Conservation (phyloP, 35 echinoderm and acorn worm genomes). For the Nesometra sesokonis region DNA sequence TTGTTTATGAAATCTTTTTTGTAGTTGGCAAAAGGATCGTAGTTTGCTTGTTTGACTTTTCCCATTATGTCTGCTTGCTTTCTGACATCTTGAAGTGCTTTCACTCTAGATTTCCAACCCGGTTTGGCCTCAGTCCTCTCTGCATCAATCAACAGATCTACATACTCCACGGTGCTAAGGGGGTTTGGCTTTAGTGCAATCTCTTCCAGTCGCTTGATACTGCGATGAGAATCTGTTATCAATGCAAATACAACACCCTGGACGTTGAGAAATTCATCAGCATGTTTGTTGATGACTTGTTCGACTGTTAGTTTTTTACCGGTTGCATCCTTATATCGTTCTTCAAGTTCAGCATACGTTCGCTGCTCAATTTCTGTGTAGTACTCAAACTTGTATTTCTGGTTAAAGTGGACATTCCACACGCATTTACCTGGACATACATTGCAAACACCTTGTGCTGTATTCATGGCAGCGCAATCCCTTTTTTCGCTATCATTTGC, state of each 20-base stretch:
- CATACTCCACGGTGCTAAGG: slow-evolving; percentile 42
- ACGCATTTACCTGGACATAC: slow-evolving; percentile 34
- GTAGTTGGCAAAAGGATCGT: too few species aligned
- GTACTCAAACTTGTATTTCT: slow-evolving; percentile 43
- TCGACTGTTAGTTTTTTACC: slow-evolving; percentile 53
- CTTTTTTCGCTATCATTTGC: slow-evolving; percentile 2
- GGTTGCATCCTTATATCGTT: slow-evolving; percentile 34
- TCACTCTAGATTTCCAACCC: too few species aligned
- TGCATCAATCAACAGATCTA: too few species aligned
- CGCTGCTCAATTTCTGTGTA: slow-evolving; percentile 7
- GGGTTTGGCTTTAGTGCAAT: slow-evolving; percentile 62
- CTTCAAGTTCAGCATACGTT: slow-evolving; percentile 24
- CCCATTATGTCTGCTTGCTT: too few species aligned
- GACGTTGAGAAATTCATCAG: slow-evolving; percentile 29
- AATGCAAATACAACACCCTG: slow-evolving; percentile 24
- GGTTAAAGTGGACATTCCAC: slow-evolving; percentile 50
- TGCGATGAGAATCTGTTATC: slow-evolving; percentile 42
- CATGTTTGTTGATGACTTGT: slow-evolving; percentile 34
- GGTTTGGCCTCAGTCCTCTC: too few species aligned
- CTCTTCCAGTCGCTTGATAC: too few species aligned
- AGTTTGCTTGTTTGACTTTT: too few species aligned
- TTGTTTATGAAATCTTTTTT: too few species aligned
- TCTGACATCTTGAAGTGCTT: too few species aligned
- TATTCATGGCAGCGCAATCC: slow-evolving; percentile 14
- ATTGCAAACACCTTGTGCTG: background rate